Evolutionary conservation across 2,797 vertebrate genomes (phyloP), one percentile per base, ranked within the genome.

Genomic region (Linurgus olivaceus): DNA sequence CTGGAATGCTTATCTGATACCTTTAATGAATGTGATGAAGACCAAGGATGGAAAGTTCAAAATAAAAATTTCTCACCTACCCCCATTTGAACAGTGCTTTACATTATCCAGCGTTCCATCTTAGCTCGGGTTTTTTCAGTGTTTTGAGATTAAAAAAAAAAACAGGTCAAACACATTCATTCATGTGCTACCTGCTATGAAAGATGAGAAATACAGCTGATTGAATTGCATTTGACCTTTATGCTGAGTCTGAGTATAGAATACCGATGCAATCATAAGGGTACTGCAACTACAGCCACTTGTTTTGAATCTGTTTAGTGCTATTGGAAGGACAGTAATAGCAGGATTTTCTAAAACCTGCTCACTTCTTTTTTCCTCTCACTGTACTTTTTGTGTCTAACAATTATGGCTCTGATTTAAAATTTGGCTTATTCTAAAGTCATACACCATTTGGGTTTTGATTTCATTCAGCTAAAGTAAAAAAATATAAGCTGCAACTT

Each of bases 151-250:
- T 6, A 47, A 45, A 55, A 85, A 84, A 24, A 40, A 79, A 79
- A 74, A 26, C 18, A 33, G 16, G n/a, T 68, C 88, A 67, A n/a
- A 47, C 16, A 55, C 21, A 57, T 57, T 78, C 59, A 65, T 90
- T 90, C 50, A 45, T 78, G 48, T 61, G 35, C n/a, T 52, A 81
- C 20, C 77, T 86, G 66, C 55, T 63, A 51, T 10, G 16, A 85
- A 94, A 93, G 51, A n/a, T 85, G 76, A 76, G 81, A 85, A 85
- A 83, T 79, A 72, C 14, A 85, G 73, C 16, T 68, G 79, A 90
- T n/a, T 92, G 90, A 95, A 94, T 45, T 68, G 74, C 45, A 77
- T 90, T 94, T 94, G 52, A 50, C 45, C 94, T 96, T 95, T 89
- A 83, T 63, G 42, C 50, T 72, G 80, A 91, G 68, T 26, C 70